These are phyloP conservation scores for Phaethon lepturus DNA, from an alignment of 2,113 vertebrate genomes.

Conservation along the genomic window DNA sequence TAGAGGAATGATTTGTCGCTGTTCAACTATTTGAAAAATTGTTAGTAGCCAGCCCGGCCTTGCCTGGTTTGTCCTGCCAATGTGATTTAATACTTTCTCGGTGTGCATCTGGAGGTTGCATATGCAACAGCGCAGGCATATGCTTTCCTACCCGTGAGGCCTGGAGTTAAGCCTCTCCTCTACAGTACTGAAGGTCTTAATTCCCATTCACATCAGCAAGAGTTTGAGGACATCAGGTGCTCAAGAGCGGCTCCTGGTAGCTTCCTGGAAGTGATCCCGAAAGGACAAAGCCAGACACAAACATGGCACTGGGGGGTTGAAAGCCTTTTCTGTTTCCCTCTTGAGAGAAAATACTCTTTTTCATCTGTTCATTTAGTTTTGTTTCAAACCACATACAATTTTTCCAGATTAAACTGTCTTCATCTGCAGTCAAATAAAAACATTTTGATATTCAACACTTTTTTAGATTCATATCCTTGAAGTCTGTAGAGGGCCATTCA, in stretches of 20 bases:
- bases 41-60: neutral
- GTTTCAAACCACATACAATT: neutral
- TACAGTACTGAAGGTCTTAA: neutral
- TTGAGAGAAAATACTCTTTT: neutral
- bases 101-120: neutral
- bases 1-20: neutral
- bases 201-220: neutral
- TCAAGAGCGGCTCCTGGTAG: neutral
- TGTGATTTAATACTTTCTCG: neutral
- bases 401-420: slow-evolving; percentile 1
- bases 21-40: neutral
- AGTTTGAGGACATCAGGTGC: neutral
- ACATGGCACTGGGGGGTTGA: accelerated
- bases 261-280: neutral
- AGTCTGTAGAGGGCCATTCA: neutral
- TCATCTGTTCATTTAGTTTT: neutral
- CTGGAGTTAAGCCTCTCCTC: neutral
- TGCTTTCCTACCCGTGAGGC: neutral
- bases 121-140: neutral
- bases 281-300: neutral
- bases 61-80: neutral
- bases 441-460: neutral
- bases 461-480: neutral
- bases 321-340: neutral
- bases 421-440: slow-evolving; percentile 22